Evolutionary conservation across 2,797 vertebrate genomes (phyloP).

Genomic region (Thripadectes ignobilis): DNA sequence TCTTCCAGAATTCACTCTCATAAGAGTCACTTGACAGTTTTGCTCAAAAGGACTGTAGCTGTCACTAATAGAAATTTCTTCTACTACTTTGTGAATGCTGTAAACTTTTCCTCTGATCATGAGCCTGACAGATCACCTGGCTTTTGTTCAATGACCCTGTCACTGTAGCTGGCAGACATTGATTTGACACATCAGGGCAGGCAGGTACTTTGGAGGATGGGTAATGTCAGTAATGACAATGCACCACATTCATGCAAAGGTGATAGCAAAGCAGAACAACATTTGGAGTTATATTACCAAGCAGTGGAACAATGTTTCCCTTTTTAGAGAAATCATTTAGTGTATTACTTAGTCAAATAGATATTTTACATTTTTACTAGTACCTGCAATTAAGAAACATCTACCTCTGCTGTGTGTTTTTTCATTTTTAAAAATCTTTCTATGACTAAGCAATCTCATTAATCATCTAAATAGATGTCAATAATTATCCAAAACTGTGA

Average conservation of each 20-base stretch:
- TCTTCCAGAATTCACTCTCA: fast-evolving
- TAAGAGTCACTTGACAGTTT: neutral
- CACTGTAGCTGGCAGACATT: neutral
- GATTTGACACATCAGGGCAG: neutral
- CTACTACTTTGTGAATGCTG: neutral
- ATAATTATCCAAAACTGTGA: neutral
- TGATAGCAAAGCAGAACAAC: neutral
- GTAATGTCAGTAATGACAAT: neutral
- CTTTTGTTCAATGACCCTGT: neutral
- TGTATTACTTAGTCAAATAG: neutral
- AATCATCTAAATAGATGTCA: neutral
- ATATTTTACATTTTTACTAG: neutral
- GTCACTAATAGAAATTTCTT: neutral
- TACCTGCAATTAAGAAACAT: neutral
- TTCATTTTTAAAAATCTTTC: neutral
- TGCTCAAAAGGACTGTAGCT: neutral
- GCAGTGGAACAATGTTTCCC: neutral
- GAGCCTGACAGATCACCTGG: neutral
- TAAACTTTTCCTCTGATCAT: neutral
- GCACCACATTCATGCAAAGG: neutral
- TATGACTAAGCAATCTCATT: neutral
- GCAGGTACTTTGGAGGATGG: neutral
- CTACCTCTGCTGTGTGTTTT: neutral
- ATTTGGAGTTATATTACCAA: neutral
- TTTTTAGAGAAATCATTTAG: neutral